Percentiles rank a stretch among this genome's conserved stretches.
These are phyloP conservation scores for Rotaria sp. DNA, from an alignment of 2,888 invertebrate genomes.

Conservation along the genomic window DNA sequence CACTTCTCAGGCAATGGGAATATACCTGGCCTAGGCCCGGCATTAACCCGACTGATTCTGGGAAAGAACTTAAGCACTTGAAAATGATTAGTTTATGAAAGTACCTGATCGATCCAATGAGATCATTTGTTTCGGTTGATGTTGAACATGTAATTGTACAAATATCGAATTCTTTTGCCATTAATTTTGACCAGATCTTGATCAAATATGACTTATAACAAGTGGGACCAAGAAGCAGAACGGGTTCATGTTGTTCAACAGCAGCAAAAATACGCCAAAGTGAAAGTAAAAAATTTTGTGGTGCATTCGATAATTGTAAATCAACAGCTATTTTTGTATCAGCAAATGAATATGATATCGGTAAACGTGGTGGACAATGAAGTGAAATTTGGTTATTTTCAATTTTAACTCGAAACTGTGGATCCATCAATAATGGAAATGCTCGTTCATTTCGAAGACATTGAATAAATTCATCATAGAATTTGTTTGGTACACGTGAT, in stretches of 20 bases:
- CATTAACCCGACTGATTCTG: too few species aligned
- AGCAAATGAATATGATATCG: neutral
- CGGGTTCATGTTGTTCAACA: neutral
- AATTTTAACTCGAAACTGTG: neutral
- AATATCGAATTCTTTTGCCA: neutral
- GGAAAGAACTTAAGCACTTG: too few species aligned
- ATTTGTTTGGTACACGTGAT: neutral
- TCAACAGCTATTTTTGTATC: neutral
- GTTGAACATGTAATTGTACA: neutral
- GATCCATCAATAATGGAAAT: neutral
- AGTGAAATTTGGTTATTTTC: neutral
- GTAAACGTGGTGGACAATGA: neutral
- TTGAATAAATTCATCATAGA: neutral
- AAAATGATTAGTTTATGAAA: neutral
- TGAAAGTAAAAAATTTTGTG: neutral
- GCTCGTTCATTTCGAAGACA: neutral
- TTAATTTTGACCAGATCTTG: neutral
- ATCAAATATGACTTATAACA: neutral
- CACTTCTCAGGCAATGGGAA: too few species aligned
- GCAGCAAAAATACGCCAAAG: neutral
- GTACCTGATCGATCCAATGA: conserved; percentile 1
- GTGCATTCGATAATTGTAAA: neutral
- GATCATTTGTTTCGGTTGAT: conserved; percentile 16
- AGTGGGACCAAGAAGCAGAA: neutral
- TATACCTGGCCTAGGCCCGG: too few species aligned